phyloP scores from a whole-genome alignment of 2,113 vertebrate species.

The Melanostigma gelatinosum region DNA sequence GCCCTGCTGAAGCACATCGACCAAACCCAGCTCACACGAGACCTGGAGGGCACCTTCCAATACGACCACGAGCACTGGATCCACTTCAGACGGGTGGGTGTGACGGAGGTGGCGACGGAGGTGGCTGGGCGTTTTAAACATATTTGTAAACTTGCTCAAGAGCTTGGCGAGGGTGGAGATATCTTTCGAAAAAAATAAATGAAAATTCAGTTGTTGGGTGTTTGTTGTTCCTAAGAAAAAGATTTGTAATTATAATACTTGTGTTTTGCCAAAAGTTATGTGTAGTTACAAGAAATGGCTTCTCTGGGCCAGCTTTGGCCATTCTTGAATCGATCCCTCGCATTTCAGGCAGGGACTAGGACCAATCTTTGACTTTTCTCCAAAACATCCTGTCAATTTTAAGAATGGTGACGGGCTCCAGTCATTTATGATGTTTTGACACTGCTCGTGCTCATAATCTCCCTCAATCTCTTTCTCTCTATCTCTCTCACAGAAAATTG shows the following conservation, averaged over 20 bases:
- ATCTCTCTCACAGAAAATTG: constrained; percentile 82
- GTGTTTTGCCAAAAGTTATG: background rate
- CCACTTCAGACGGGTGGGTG: constrained; percentile 84
- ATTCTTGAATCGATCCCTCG: background rate
- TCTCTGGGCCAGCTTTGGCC: constrained; percentile 8
- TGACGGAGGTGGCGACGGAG: background rate
- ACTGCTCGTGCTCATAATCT: constrained; percentile 5
- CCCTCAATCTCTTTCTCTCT: background rate
- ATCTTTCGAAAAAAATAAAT: background rate
- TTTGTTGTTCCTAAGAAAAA: background rate
- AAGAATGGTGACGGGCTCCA: background rate
- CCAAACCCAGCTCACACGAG: constrained; percentile 83
- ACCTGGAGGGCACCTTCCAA: constrained; percentile 84
- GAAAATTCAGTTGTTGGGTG: background rate
- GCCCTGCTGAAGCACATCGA: constrained; percentile 86
- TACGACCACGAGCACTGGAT: constrained; percentile 88
- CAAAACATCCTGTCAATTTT: background rate
- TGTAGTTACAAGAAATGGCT: background rate
- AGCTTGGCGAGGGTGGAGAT: background rate
- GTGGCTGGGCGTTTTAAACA: constrained; percentile 1
- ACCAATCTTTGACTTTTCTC: background rate
- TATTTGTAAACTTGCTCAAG: background rate
- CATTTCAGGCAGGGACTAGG: background rate
- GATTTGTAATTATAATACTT: background rate
- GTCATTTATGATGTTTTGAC: background rate